A percentile compares a stretch with the other conserved stretches of the same genome.
phyloP scores from a whole-genome alignment of 2,888 invertebrate genomes.

The Chironomus tentans region DNA sequence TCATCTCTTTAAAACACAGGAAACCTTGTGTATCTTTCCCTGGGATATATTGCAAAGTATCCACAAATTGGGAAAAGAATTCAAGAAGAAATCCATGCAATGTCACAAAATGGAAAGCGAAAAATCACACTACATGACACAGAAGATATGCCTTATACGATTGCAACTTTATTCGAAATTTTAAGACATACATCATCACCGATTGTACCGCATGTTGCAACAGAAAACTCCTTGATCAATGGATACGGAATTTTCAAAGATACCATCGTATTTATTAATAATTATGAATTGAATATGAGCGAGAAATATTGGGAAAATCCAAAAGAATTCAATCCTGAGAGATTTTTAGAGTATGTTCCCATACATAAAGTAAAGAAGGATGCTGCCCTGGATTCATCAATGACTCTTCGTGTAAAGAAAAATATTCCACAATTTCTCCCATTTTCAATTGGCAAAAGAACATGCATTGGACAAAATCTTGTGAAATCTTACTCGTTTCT shows the following conservation, averaged over 20 bases:
- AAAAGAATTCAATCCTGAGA: slow-evolving; percentile 60
- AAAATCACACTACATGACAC: slow-evolving; percentile 57
- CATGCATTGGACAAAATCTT: slow-evolving; percentile 62
- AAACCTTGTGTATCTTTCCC: slow-evolving; percentile 67
- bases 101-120: slow-evolving; percentile 47
- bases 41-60: slow-evolving; percentile 59
- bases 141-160: slow-evolving; percentile 63
- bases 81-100: slow-evolving; percentile 56
- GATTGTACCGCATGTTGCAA: slow-evolving; percentile 83
- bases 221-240: slow-evolving; percentile 60
- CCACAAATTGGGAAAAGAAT: slow-evolving; percentile 56
- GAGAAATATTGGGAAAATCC: slow-evolving; percentile 65
- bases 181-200: slow-evolving; percentile 74
- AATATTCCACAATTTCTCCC: slow-evolving; percentile 14
- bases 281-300: slow-evolving; percentile 68
- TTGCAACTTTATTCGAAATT: slow-evolving; percentile 72
- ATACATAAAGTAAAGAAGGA: not conserved
- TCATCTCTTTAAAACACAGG: not conserved
- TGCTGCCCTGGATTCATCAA: not conserved
- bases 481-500: slow-evolving; percentile 69
- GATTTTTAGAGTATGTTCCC: slow-evolving; percentile 52
- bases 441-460: slow-evolving; percentile 36
- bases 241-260: slow-evolving; percentile 66
- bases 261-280: slow-evolving; percentile 75
- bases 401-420: not conserved